Evolutionary conservation across 2,888 invertebrate species (phyloP), one percentile per base, ranked within the genome.

Genomic region (Andrena flavipes): DNA sequence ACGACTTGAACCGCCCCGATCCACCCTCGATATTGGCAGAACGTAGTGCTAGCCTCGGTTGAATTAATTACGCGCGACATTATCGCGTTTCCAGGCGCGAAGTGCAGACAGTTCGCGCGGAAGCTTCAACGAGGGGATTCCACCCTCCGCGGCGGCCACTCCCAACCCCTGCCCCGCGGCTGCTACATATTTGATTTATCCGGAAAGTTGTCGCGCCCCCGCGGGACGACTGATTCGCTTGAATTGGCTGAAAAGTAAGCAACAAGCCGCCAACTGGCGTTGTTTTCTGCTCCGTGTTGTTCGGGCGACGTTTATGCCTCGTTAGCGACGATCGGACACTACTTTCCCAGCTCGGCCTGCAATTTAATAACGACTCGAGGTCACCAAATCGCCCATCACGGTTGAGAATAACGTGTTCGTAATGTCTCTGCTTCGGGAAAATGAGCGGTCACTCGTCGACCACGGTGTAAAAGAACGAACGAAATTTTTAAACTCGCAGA

Each of bases 181-280:
- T 69, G 35, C 69, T 84, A 84, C 85, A 79, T 84, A 84, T 89
- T 88, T 89, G 85, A 88, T 89, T 89, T 85, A 88, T 87, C 78
- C 62, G 76, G 68, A 80, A 84, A 85, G 87, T 88, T 82, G 67
- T 70, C 79, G 72, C 80, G 72, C 3, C 62, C 82, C 68, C 69
- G 59, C 63, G 76, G 82, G 72, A 74, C 65, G 59, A 51, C 51
- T 51, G 63, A 62, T 48, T 65, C 76, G 84, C 68, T 76, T 60
- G 84, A 79, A 84, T 81, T 76, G 77, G 70, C 78, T 80, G 76
- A 76, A 77, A 85, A 87, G 80, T 85, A 81, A 84, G 76, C 82
- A 73, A 72, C 84, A 73, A 73, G 67, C 75, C 76, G 77, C 71
- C 63, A 49, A 62, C 76, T 54, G 78, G 76, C 84, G 73, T 88